phyloP scores from a whole-genome alignment of 1,140 invertebrate genomes.

The Pogonus chalceus region DNA sequence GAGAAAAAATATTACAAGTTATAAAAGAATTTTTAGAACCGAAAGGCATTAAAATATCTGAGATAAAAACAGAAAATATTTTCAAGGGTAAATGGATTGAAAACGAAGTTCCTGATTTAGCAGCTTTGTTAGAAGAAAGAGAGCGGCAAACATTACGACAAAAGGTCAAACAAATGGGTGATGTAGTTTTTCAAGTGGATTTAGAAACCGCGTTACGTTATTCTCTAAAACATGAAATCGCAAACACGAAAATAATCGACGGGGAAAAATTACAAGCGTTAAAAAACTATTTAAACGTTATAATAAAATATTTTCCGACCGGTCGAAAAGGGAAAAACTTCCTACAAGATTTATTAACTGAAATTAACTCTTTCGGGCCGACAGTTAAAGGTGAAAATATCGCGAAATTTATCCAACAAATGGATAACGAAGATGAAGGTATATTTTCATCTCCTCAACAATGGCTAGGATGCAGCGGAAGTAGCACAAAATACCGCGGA shows the following conservation, averaged over 20 bases:
- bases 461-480: conserved; percentile 80
- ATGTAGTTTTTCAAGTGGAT: conserved; percentile 70
- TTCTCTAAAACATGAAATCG: conserved; percentile 71
- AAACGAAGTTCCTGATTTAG: conserved; percentile 23
- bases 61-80: conserved; percentile 19
- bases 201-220: conserved; percentile 74
- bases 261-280: conserved; percentile 62
- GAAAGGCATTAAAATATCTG: conserved; percentile 27
- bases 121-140: conserved; percentile 25
- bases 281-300: conserved; percentile 56
- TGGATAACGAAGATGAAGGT: conserved; percentile 40
- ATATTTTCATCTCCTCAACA: conserved; percentile 47
- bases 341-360: conserved; percentile 44
- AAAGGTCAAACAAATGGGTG: conserved; percentile 32
- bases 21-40: conserved; percentile 35
- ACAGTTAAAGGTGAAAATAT: conserved; percentile 49
- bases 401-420: conserved; percentile 38
- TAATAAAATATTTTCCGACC: conserved; percentile 66
- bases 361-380: conserved; percentile 33
- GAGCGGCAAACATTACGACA: conserved; percentile 22
- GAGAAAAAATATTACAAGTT: conserved; percentile 31
- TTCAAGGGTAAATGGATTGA: conserved; percentile 29
- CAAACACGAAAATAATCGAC: conserved; percentile 52
- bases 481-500: conserved; percentile 60
- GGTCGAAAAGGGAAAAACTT: conserved; percentile 51